Percentiles rank a stretch among this genome's conserved stretches.
These are phyloP conservation scores for Tanytarsus gracilentus DNA, from an alignment of 2,888 invertebrate species.

Conservation along the genomic window DNA sequence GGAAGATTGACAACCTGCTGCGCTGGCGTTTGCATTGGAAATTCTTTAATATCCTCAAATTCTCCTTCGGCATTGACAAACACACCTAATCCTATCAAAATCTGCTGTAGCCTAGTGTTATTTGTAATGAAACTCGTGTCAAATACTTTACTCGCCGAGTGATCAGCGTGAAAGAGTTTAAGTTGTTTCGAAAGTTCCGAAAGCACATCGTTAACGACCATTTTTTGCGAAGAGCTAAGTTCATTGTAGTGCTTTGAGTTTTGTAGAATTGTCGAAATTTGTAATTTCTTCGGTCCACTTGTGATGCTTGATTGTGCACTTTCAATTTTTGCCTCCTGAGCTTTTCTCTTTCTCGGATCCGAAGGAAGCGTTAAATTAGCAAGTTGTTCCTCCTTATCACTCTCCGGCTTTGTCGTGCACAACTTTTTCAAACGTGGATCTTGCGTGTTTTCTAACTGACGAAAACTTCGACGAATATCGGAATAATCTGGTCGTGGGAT, in stretches of 20 bases:
- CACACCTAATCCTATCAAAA: constrained; percentile 55
- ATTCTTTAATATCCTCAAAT: constrained; percentile 36
- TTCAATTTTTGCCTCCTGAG: constrained; percentile 38
- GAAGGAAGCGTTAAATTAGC: constrained; percentile 30
- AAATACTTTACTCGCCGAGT: constrained; percentile 47
- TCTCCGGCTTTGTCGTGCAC: constrained; percentile 55
- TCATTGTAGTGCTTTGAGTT: constrained; percentile 62
- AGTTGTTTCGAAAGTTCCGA: constrained; percentile 52
- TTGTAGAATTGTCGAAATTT: constrained; percentile 53
- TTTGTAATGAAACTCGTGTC: constrained; percentile 47
- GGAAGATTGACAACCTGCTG: constrained; percentile 1
- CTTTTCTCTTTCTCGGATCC: constrained; percentile 36
- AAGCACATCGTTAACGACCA: constrained; percentile 60
- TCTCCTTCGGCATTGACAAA: constrained; percentile 51
- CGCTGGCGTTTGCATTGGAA: background rate
- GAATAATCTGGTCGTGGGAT: constrained; percentile 68
- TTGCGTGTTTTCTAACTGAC: constrained; percentile 45
- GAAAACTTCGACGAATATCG: constrained; percentile 49
- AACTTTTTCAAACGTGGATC: constrained; percentile 72
- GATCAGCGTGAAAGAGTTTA: constrained; percentile 54
- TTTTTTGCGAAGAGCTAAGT: constrained; percentile 61
- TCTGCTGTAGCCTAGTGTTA: constrained; percentile 49
- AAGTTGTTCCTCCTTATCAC: constrained; percentile 30
- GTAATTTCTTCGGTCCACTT: constrained; percentile 1
- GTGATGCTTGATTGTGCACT: constrained; percentile 37